phyloP scores from a whole-genome alignment of 2,888 invertebrate species.

The Drosophila ezoana region DNA sequence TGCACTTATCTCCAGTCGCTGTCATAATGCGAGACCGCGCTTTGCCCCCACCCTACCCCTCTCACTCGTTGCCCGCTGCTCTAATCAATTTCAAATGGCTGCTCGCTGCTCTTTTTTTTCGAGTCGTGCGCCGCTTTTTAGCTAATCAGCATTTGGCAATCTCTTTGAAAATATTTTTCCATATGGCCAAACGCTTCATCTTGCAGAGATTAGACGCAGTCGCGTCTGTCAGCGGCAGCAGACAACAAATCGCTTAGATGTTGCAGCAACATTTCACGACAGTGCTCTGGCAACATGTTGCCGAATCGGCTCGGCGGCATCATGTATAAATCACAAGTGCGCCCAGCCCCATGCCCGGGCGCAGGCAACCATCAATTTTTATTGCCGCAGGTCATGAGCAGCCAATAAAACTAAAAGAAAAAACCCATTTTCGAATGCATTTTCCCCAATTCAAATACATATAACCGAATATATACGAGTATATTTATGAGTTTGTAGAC shows the following conservation, averaged over 20 bases:
- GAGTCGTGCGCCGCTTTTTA: slow-evolving; percentile 63
- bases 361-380: slow-evolving; percentile 50
- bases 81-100: slow-evolving; percentile 79
- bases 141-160: slow-evolving; percentile 75
- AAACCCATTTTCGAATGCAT: slow-evolving; percentile 46
- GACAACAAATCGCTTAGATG: slow-evolving; percentile 25
- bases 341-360: slow-evolving; percentile 29
- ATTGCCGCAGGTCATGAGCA: slow-evolving; percentile 77
- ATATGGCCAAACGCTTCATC: slow-evolving; percentile 70
- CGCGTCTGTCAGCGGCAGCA: slow-evolving; percentile 51
- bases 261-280: slow-evolving; percentile 51
- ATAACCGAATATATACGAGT: slow-evolving; percentile 3
- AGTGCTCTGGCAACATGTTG: slow-evolving; percentile 27
- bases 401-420: slow-evolving; percentile 65
- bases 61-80: slow-evolving; percentile 33
- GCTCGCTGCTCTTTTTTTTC: slow-evolving; percentile 41
- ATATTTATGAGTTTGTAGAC: slow-evolving; percentile 35
- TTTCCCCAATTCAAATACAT: slow-evolving; percentile 32
- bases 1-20: slow-evolving; percentile 57
- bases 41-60: background rate
- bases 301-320: slow-evolving; percentile 3
- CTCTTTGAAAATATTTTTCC: slow-evolving; percentile 74
- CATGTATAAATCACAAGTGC: slow-evolving; percentile 40
- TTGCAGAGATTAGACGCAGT: slow-evolving; percentile 53
- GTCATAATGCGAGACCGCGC: slow-evolving; percentile 48